phyloP scores from a whole-genome alignment of 2,888 invertebrate species.

The Phragmatobia fuliginosa region DNA sequence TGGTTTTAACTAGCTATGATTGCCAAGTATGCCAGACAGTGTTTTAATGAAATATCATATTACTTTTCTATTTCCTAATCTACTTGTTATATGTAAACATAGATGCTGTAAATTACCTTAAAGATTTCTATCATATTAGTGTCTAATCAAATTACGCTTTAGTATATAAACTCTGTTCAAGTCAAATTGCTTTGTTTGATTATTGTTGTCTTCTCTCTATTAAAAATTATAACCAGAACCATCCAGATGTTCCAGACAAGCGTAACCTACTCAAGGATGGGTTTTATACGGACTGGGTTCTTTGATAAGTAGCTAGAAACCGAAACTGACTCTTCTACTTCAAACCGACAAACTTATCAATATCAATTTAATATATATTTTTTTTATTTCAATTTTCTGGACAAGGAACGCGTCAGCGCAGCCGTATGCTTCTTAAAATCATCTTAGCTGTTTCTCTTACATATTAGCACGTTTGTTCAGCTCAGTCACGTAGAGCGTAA shows the following conservation, averaged over 20 bases:
- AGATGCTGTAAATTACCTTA: too few relatives aligned
- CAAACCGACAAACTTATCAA: neutral
- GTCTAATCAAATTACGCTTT: too few relatives aligned
- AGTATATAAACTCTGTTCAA: too few relatives aligned
- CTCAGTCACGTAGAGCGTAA: constrained; percentile 69
- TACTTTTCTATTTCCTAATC: neutral
- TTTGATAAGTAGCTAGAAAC: neutral
- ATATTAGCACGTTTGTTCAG: constrained; percentile 45
- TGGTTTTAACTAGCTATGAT: constrained; percentile 2
- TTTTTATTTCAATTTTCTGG: too few relatives aligned
- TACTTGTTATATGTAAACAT: too few relatives aligned
- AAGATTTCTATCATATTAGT: too few relatives aligned
- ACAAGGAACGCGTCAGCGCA: neutral
- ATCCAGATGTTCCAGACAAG: neutral
- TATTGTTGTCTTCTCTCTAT: too few relatives aligned
- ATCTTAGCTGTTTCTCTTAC: constrained; percentile 24
- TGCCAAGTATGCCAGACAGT: constrained; percentile 9
- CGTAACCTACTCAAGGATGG: neutral
- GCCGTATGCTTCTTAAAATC: constrained; percentile 12
- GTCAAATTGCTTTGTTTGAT: too few relatives aligned
- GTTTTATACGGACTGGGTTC: neutral
- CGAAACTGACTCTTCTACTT: too few relatives aligned
- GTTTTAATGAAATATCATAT: neutral
- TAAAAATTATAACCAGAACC: neutral
- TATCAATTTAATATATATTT: neutral